Percentiles rank a stretch among this genome's conserved stretches.
Evolutionary conservation across 2,888 invertebrate species (phyloP).

Genomic region (Argyresthia goedartella): DNA sequence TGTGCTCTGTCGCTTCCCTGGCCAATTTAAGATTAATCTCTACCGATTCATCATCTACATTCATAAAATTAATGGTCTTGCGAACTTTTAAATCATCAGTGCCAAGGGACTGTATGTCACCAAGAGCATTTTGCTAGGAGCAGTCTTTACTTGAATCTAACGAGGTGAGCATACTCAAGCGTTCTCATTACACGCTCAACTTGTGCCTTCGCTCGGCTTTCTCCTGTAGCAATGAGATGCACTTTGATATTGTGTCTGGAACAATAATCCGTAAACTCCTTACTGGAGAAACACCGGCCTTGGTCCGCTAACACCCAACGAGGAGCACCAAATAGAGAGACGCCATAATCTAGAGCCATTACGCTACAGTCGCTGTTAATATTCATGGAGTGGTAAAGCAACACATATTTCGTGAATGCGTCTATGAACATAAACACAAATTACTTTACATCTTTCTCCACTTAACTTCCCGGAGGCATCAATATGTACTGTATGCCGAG

Average conservation of each 20-base stretch:
- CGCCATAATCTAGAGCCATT: conserved; percentile 4
- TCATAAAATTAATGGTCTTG: background rate
- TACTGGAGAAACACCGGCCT: conserved; percentile 11
- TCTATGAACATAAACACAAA: too few relatives aligned
- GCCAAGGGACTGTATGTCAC: background rate
- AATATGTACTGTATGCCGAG: too few relatives aligned
- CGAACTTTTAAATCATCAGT: background rate
- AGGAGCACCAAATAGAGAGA: conserved; percentile 13
- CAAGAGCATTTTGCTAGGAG: background rate
- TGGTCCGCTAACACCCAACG: conserved; percentile 13
- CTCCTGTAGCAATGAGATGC: conserved; percentile 19
- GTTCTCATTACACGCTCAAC: conserved; percentile 18
- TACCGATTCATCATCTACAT: background rate
- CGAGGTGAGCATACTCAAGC: background rate
- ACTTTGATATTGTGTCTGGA: conserved; percentile 13
- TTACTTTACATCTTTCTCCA: too few relatives aligned
- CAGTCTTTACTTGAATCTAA: background rate
- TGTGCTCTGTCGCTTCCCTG: background rate
- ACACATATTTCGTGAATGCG: too few relatives aligned
- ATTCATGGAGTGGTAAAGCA: too few relatives aligned
- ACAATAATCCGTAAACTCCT: conserved; percentile 12
- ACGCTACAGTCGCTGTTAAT: too few relatives aligned
- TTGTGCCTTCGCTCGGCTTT: conserved; percentile 20
- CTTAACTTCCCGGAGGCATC: too few relatives aligned
- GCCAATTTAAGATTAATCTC: background rate